These are phyloP conservation scores for Isurus oxyrinchus DNA, from an alignment of 2,113 vertebrate species.

Conservation along the genomic window DNA sequence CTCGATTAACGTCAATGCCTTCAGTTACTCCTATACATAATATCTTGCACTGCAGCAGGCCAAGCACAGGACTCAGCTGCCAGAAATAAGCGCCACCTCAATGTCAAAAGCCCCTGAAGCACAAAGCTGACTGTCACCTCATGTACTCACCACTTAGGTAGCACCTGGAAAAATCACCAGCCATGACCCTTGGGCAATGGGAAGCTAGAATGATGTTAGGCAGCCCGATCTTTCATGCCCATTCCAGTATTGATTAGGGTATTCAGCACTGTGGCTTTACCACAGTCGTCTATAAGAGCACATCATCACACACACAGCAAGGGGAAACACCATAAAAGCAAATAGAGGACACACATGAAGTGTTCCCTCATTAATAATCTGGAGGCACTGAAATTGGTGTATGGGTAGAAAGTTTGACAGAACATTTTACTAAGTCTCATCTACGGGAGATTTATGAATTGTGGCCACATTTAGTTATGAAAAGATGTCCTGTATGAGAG, in stretches of 20 bases:
- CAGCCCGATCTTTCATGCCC: neutral
- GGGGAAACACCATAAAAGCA: neutral
- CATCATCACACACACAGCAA: neutral
- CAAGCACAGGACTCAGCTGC: neutral
- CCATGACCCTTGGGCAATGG: neutral
- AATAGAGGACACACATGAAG: neutral
- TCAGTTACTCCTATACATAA: neutral
- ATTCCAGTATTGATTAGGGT: neutral
- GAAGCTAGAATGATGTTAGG: neutral
- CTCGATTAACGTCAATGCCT: neutral
- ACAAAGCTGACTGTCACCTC: neutral
- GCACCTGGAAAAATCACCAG: neutral
- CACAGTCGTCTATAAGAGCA: neutral
- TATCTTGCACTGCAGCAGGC: no score
- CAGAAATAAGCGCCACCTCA: neutral
- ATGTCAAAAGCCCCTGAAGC: neutral
- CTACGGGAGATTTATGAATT: no score
- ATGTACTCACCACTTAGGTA: constrained; percentile 1
- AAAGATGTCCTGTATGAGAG: no score
- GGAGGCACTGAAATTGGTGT: no score
- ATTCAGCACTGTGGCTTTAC: neutral
- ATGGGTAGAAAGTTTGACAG: no score
- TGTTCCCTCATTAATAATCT: neutral
- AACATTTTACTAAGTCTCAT: no score
- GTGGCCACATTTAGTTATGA: no score